Base-by-base conservation (phyloP, 2,888 invertebrate species). In the Drosophila mimica region DNA sequence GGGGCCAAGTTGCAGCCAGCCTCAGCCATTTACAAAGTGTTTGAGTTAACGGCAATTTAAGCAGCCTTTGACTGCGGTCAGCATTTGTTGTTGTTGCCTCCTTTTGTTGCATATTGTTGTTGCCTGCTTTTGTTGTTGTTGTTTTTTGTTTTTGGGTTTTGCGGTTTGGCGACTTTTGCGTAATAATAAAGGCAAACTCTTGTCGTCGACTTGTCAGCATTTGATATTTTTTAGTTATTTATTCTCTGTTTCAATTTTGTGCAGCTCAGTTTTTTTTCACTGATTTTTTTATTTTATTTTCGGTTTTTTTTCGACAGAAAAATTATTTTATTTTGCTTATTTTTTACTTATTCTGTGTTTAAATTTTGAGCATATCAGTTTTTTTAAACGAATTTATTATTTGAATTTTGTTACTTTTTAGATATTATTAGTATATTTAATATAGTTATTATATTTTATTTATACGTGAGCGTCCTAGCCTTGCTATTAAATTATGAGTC, bases 41-140 rank as follows among this genome's bases (percentile, higher is more conserved):
- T 76, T 67, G 76, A 69, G 62, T 80, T 83, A 88, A 86, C 83
- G 78, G 82, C 74, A 49, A 62, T 79, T 88, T 86, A 79, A 82
- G 76, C 73, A 79, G 82, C 75, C 72, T 76, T 75, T 78, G 72
- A 73, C 70, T 78, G 84, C 72, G 87, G 84, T 84, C 87, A 82
- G 63, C 69, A 40, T 17, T 57, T 33, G 25, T 64, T 66, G 46
- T 53, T 68, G 25, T 66, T 70, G 31, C 20, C 43, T 20, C 43
- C 20, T 20, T 31, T 43, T 20, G 43, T 20, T 43, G 43, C 46
- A 46, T 4, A 20, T 46, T 20, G 48, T 64, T 66, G 49, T 64
- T 68, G 51, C 60, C 67, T 17, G 38, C 58, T 34, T 40, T 49
- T 65, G 31, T 15, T 36, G 38, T 34, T 34, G 13, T 34, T 34